phyloP scores from a whole-genome alignment of 2,888 invertebrate genomes.

The Ganaspis brasiliensis region DNA sequence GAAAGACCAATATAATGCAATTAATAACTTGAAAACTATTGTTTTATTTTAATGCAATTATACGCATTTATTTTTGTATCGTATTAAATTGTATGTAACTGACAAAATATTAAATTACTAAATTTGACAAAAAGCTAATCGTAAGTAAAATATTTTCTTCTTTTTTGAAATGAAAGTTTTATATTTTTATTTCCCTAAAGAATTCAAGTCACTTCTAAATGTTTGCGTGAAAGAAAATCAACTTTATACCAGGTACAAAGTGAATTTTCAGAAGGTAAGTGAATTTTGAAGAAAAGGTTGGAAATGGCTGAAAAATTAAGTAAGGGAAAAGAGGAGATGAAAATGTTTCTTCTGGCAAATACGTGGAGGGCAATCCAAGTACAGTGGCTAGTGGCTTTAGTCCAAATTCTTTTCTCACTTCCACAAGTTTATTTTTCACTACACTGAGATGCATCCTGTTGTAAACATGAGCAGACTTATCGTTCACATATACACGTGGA shows the following conservation, averaged over 20 bases:
- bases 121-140: no score
- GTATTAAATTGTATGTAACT: no score
- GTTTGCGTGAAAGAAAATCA: not conserved
- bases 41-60: no score
- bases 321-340: constrained; percentile 25
- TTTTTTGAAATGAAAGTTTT: not conserved
- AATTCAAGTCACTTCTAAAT: not conserved
- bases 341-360: constrained; percentile 27
- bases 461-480: not conserved
- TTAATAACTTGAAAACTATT: no score
- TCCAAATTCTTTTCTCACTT: constrained; percentile 33
- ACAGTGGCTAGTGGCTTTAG: constrained; percentile 21
- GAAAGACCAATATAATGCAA: no score
- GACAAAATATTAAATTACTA: no score
- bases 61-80: no score
- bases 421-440: constrained; percentile 26
- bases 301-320: constrained; percentile 26
- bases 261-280: constrained; percentile 14
- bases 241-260: constrained; percentile 10
- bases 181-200: not conserved
- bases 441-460: constrained; percentile 12
- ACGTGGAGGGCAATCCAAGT: constrained; percentile 25
- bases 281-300: not conserved
- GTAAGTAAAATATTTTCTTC: no score
- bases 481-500: not conserved